Evolutionary conservation across 2,888 invertebrate species (phyloP), one percentile per base, ranked within the genome.

Genomic region (Thalpophila matura): DNA sequence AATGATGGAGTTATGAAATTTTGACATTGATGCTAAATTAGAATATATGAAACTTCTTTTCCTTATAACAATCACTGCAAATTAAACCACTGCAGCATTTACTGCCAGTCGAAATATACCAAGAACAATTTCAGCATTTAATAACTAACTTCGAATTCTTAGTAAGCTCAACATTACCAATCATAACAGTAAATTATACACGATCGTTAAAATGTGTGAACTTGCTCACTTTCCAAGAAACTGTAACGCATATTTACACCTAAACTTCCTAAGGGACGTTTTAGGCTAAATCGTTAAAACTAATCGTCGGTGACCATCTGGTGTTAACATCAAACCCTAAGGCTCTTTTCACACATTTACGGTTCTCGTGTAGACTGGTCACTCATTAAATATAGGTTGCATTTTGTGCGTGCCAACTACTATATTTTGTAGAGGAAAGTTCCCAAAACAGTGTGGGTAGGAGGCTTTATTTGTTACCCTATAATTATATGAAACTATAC

Each of bases 311-410:
- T 60, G 57, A 74, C 65, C 62, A 62, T 57, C 43, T 61, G 68
- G 59, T 45, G 35, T 59, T 58, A 38, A 56, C 47, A 58, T 61
- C 51, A 61, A 56, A 60, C 24, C 43, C 35, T 46, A 59, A 72
- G 58, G 46, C 55, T 45, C 55, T 76, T 79, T 81, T 77, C 79
- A 60, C 69, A 59, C 60, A 59, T 51, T 60, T 46, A 67, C 53
- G 7, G 35, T 46, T 69, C 53, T n/a, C 24, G 42, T 51, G 31
- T 24, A 37, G 6, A 54, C 35, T 46, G 35, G 31, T n/a, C 14
- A 31, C 14, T 57, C 18, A 65, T n/a, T n/a, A 43, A 10, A 38
- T 50, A 49, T 18, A 18, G 27, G 9, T 27, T 20, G 12, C 16
- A 31, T 40, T 38, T 59, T 29, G 16, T 46, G 26, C 37, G 42